Base-by-base conservation (phyloP, 2,888 invertebrate species). In the Noctua janthe region DNA sequence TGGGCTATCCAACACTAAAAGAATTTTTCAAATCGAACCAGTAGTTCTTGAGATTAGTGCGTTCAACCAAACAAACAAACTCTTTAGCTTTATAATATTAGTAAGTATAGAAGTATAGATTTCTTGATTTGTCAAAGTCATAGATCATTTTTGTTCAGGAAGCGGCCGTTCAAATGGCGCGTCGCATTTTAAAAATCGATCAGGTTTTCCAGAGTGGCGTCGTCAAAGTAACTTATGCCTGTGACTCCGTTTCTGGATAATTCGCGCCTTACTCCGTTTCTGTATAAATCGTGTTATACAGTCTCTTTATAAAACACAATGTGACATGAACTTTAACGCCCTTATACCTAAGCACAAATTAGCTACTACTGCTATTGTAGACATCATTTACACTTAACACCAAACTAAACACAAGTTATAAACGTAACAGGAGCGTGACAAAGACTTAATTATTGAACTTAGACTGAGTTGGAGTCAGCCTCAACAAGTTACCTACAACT, bases 391-490 rank as follows among this genome's bases (percentile, higher is more conserved):
- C 39, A 69, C 67, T 43, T 43, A 69, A 2, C 15, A 35, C 17
- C 17, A 51, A 66, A 8, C 66, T 82, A 74, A 67, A 59, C 6
- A 75, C n/a, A 56, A 71, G 62, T 69, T 70, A 72, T 72, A 72
- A 82, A 69, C 47, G 51, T 35, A 51, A 70, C 39, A 69, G 62
- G 1, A 87, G 51, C 73, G 62, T 81, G 80, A 89, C 82, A 83
- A 83, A 77, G 78, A 76, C 80, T 73, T 88, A 85, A 88, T 88
- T 87, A 88, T 84, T 86, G 64, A 88, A 86, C 88, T 88, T 78
- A 82, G 70, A 62, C 56, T 56, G 71, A 83, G 43, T 89, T 84
- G 74, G 49, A 88, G 78, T 74, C 76, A 79, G 77, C 79, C 72
- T 47, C 49, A 70, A 67, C 71, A 56, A 88, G 74, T 85, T 83